Percentiles rank a stretch among this genome's conserved stretches.
phyloP scores from a whole-genome alignment of 2,888 invertebrate genomes.

The Agrochola lychnidis region DNA sequence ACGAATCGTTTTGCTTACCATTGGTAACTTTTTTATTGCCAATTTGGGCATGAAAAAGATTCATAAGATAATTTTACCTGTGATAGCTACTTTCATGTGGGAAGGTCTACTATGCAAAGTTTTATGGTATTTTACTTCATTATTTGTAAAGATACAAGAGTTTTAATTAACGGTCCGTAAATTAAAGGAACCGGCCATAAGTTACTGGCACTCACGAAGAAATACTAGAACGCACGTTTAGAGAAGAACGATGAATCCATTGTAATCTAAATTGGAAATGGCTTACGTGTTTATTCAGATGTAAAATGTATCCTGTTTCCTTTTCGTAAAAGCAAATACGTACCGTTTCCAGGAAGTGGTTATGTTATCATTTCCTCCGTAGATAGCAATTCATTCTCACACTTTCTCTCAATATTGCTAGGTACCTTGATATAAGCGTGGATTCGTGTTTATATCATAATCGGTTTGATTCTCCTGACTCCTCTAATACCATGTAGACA shows the following conservation, averaged over 20 bases:
- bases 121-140: too few relatives aligned
- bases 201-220: background rate
- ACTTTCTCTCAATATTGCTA: background rate
- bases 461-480: background rate
- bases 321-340: constrained; percentile 25
- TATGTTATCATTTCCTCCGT: constrained; percentile 19
- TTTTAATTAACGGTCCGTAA: too few relatives aligned
- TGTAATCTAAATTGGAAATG: constrained; percentile 32
- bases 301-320: constrained; percentile 39
- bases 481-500: background rate
- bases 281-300: constrained; percentile 16
- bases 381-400: constrained; percentile 3
- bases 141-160: too few relatives aligned
- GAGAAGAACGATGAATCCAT: constrained; percentile 4
- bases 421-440: background rate
- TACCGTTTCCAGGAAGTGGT: constrained; percentile 9
- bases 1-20: too few relatives aligned
- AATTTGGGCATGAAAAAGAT: too few relatives aligned
- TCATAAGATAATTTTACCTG: too few relatives aligned
- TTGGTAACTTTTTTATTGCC: too few relatives aligned
- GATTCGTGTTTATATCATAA: background rate
- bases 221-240: background rate
- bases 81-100: too few relatives aligned
- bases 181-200: too few relatives aligned
- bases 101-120: too few relatives aligned